Evolutionary conservation across 2,888 invertebrate species (phyloP), one percentile per base, ranked within the genome.

Genomic region (Brachynemurus nebulosus): DNA sequence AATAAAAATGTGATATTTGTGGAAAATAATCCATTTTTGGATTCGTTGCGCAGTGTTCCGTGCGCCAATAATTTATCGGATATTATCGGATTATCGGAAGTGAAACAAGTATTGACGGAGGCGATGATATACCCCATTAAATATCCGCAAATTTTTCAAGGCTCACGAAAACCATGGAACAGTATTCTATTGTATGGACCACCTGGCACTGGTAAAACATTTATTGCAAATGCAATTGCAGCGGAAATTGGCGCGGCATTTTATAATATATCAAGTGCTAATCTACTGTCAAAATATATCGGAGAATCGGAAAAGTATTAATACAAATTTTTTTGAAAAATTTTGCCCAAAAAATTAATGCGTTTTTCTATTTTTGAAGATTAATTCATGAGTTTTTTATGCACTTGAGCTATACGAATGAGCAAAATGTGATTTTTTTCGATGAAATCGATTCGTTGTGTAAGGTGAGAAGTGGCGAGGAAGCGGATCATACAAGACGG

Each of bases 391-490:
- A 30, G 14, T 11, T 30, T 12, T 19, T 37, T 8, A 16, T 18
- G 42, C 6, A 20, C 18, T 41, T 27, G 20, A 44, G 7, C 54
- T 54, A 37, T 17, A 19, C 16, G 8, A n/a, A 8, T 39, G 54
- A 51, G 41, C 47, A 47, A 8, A 53, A 39, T 23, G 61, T 75
- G 12, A 59, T 76, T 30, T 74, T 76, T 54, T 67, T 76, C 45
- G 75, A 76, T 57, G 75, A 76, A 59, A 66, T 76, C 33, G 76
- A 76, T 58, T 68, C 72, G 41, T 57, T 76, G 44, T 74, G 72
- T 55, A 60, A 71, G 27, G 64, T 59, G 50, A 58, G 74, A 42
- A 62, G 55, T 33, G 55, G 59, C 4, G 56, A 58, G 4, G 74
- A 74, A 55, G 65, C 65, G 45, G 72, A 72, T 49, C 61, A 67